Base-by-base conservation (phyloP, 2,797 vertebrate species). In the Heteromormyrus szaboi region DNA sequence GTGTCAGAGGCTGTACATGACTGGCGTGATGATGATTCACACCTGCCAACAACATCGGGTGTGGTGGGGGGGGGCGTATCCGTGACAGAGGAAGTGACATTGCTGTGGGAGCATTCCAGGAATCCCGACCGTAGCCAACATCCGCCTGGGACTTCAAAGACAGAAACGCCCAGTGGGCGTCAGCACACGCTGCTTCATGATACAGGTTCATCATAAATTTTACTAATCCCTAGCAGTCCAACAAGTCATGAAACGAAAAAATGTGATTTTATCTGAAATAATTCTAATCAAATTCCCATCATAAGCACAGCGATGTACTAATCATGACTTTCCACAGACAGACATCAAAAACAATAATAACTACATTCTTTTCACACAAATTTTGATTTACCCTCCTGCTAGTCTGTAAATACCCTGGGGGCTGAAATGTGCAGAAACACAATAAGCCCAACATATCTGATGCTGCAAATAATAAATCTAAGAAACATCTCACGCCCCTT, bases 161-260 rank as follows among this genome's bases (percentile, higher is more conserved):
- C 46, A 54, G 8, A 17, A 11, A 25, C 25, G 17, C 51, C 17
- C 25, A 29, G 33, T 56, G 17, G 62, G 81, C 29, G 37, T 85
- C 5, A n/a, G 25, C 51, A 56, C 56, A n/a, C 1, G 46, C 46
- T 0, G 25, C n/a, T 29, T 50, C 25, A 76, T 22, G n/a, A n/a
- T 72, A 6, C 46, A 19, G 62, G 76, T 87, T 68, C 83, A 84
- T 72, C 72, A 88, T 87, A 83, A 5, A 53, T 44, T 65, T 50
- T 7, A 50, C 19, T 22, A 83, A 48, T 7, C 6, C 41, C 41
- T 22, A 22, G 68, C 33, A 19, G 68, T 41, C 29, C 33, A 0
- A 17, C 33, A 41, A 76, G 68, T 41, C 17, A 19, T 7, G 46
- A 48, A 50, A 50, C n/a, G n/a, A 41, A 50, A n/a, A 48, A 12